phyloP scores from a whole-genome alignment of 2,888 invertebrate genomes.

The Pandemis cinnamomeana region DNA sequence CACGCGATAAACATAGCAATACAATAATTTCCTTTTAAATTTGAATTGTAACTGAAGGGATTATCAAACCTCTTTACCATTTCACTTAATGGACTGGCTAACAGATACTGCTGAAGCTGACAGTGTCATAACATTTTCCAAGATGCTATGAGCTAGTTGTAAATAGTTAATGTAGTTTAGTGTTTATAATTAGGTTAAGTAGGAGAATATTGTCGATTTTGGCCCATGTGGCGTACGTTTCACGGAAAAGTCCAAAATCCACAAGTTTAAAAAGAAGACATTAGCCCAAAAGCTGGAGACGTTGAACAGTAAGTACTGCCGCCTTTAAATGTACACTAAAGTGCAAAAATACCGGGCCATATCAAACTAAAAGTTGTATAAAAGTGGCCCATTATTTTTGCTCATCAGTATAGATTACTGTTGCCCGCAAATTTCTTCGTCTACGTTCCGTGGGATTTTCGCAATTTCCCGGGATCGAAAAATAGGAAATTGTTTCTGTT shows the following conservation, averaged over 20 bases:
- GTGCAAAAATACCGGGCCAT: not conserved
- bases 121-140: slow-evolving; percentile 12
- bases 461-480: too few relatives aligned
- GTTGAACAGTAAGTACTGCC: not conserved
- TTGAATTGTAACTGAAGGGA: not conserved
- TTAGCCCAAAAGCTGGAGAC: not conserved
- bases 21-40: not conserved
- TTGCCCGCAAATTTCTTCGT: too few relatives aligned
- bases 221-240: not conserved
- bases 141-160: slow-evolving; percentile 11
- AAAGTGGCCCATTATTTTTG: too few relatives aligned
- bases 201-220: not conserved
- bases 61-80: not conserved
- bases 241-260: not conserved
- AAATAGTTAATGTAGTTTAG: not conserved
- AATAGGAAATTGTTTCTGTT: too few relatives aligned
- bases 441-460: too few relatives aligned
- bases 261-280: not conserved
- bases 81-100: not conserved
- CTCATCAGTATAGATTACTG: too few relatives aligned
- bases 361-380: too few relatives aligned
- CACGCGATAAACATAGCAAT: not conserved
- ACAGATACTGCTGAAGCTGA: slow-evolving; percentile 1
- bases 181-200: slow-evolving; percentile 1
- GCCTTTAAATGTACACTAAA: not conserved